phyloP scores from a whole-genome alignment of 2,888 invertebrate species.

The Synergus itoensis region DNA sequence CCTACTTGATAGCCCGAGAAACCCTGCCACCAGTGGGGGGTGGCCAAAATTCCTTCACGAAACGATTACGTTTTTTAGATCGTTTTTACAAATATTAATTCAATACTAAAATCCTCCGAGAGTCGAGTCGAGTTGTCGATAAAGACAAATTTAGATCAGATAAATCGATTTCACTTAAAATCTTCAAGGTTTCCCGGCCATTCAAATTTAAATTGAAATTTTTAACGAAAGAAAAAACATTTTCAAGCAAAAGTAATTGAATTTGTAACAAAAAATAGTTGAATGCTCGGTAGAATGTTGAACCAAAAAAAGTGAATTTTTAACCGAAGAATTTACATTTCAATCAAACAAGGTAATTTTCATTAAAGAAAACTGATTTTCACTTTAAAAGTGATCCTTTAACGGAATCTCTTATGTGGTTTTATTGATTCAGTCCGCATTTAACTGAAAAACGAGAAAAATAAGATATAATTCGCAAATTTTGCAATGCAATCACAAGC shows the following conservation, averaged over 20 bases:
- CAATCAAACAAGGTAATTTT: no score
- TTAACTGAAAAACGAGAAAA: no score
- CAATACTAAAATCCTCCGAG: background rate
- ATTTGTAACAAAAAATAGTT: background rate
- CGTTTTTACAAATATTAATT: constrained; percentile 47
- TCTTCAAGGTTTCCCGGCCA: background rate
- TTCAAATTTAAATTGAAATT: background rate
- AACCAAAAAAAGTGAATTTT: background rate
- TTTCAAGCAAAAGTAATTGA: background rate
- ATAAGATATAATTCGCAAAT: background rate
- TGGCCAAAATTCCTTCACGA: constrained; percentile 75
- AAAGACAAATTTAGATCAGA: constrained; percentile 19
- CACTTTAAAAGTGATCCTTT: background rate
- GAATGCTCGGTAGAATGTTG: background rate
- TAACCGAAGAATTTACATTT: background rate
- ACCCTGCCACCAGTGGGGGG: constrained; percentile 69
- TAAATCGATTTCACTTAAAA: constrained; percentile 6
- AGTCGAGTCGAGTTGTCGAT: background rate
- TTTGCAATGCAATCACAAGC: background rate
- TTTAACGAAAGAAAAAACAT: no score
- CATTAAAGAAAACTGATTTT: no score
- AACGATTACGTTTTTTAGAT: constrained; percentile 64
- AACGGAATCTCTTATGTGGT: background rate
- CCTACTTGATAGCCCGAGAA: constrained; percentile 67
- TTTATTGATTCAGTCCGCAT: background rate